Evolutionary conservation across 2,113 vertebrate species (phyloP), one percentile per base, ranked within the genome.

Genomic region (Nothoprocta pentlandii): DNA sequence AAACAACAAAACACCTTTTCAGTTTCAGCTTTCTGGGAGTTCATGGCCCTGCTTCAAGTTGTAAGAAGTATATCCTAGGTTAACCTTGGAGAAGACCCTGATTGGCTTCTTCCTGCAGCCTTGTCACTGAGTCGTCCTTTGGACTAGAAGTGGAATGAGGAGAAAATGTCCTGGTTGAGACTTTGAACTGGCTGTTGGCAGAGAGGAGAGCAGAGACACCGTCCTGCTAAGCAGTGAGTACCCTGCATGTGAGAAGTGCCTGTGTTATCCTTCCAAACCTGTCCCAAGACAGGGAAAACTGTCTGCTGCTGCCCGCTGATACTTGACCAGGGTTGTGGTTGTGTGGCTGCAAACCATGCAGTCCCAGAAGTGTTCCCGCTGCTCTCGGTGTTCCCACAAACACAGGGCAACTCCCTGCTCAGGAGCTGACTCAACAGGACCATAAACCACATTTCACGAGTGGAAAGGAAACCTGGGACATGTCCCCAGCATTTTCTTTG

Each of bases 391-490:
- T 91, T 54, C 85, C 56, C 5, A 3, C 39, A 59, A 85, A 28
- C 85, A 30, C 59, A 22, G 58, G 73, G 56, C 82, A 54, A 4
- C 21, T 77, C 76, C 12, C 54, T 76, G 30, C 0, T 34, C 73
- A 58, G 46, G 15, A 89, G 26, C 64, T 15, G 94, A 58, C 75
- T 85, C 79, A 30, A 49, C 51, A 89, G 85, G 44, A 83, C 77
- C 66, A 81, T 90, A 90, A 95, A 91, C 12, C 44, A 76, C 73
- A 53, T 90, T 89, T 90, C 16, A 71, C 2, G 41, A 80, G 70
- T 83, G 74, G 85, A 90, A 91, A 83, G 21, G 14, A 73, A 78
- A 63, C 44, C 63, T 16, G 56, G 49, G 49, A 67, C 20, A 3
- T 0, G 6, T 42, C 77, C 66, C 39, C 6, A 3, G 76, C 3